Percentiles rank a stretch among this genome's conserved stretches.
phyloP scores from a whole-genome alignment of 2,888 invertebrate species.

The Rhagium mordax region DNA sequence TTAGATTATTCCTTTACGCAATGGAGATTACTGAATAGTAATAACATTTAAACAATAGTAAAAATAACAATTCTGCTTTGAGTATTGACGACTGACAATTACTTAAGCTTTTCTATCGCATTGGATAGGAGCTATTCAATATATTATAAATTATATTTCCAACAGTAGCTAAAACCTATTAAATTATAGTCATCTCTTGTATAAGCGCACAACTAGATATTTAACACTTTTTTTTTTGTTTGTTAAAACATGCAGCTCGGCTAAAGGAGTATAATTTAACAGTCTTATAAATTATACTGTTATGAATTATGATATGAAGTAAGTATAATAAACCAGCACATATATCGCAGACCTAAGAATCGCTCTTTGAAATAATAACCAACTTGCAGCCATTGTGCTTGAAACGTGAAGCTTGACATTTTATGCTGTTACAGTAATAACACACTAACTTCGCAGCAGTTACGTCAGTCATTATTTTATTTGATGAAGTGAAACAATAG shows the following conservation, averaged over 20 bases:
- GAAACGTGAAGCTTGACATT: constrained; percentile 25
- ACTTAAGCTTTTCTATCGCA: no score
- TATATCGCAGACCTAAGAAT: background rate
- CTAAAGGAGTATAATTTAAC: background rate
- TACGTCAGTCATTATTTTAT: background rate
- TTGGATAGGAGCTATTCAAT: no score
- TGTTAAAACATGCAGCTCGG: background rate
- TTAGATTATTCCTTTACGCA: no score
- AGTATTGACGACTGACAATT: no score
- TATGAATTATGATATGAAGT: no score
- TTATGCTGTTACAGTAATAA: constrained; percentile 13
- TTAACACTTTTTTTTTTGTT: background rate
- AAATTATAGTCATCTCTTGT: no score
- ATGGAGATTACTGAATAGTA: no score
- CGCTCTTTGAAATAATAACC: background rate
- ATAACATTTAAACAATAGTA: no score
- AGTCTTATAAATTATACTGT: background rate
- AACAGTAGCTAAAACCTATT: no score
- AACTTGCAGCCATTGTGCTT: constrained; percentile 11
- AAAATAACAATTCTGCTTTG: no score
- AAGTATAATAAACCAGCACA: background rate
- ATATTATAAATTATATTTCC: no score
- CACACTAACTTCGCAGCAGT: background rate
- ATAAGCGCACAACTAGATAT: no score
- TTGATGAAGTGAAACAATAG: constrained; percentile 20